Conservation (phyloP, 2,888 invertebrate genomes). For the Leucophenga montana region DNA sequence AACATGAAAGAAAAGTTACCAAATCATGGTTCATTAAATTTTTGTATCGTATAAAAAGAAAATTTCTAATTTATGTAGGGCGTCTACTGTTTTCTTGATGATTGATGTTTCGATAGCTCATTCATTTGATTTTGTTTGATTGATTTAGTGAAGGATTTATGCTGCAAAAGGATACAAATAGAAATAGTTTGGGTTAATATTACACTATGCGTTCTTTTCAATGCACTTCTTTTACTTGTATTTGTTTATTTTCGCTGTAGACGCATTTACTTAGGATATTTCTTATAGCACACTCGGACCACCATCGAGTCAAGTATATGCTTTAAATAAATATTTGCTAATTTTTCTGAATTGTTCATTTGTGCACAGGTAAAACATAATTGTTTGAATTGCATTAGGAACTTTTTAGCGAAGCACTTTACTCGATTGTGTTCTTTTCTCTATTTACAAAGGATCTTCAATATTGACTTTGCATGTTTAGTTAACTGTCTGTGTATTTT, state of each 20-base stretch:
- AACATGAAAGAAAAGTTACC: conserved; percentile 5
- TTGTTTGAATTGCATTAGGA: no score
- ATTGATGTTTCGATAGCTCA: conserved; percentile 7
- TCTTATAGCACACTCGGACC: neutral
- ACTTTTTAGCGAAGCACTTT: no score
- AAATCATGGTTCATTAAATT: conserved; percentile 24
- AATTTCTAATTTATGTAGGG: neutral
- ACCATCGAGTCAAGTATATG: neutral
- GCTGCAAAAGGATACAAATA: no score
- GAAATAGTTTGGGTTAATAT: neutral
- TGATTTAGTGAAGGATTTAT: neutral
- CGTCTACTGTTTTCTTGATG: conserved; percentile 1
- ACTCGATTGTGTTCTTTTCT: neutral
- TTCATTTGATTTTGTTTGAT: conserved; percentile 16
- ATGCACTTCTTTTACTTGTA: neutral
- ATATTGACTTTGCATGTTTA: conserved; percentile 1
- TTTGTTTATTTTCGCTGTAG: neutral
- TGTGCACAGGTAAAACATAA: no score
- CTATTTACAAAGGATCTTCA: conserved; percentile 13
- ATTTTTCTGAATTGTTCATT: neutral
- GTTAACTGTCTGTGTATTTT: neutral
- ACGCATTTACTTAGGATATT: neutral
- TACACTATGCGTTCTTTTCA: neutral
- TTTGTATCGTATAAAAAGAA: neutral
- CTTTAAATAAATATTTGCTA: conserved; percentile 21